Percentiles rank a stretch among this genome's conserved stretches.
Evolutionary conservation across 1,140 invertebrate species (phyloP).

Genomic region (Elymnias hypermnestra): DNA sequence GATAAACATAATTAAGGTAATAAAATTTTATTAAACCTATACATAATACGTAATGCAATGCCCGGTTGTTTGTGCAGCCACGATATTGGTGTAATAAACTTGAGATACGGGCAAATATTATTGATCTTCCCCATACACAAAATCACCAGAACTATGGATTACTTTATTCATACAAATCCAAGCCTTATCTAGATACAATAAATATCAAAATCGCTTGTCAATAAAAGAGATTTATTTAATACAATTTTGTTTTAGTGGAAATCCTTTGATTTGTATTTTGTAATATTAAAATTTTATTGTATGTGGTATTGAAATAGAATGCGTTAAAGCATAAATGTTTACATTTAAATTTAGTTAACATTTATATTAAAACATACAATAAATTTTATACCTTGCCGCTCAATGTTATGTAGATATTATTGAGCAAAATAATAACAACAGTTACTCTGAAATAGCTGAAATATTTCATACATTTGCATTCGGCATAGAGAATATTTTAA

Average conservation of each 20-base stretch:
- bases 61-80: constrained; percentile 18
- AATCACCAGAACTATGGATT: background rate
- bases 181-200: background rate
- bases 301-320: no score
- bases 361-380: no score
- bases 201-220: background rate
- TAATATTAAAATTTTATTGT: constrained; percentile 28
- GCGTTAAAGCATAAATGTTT: no score
- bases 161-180: constrained; percentile 3
- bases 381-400: no score
- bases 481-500: no score
- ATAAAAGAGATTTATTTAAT: background rate
- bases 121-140: constrained; percentile 18
- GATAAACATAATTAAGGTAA: constrained; percentile 12
- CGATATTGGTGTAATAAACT: constrained; percentile 26
- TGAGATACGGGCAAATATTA: constrained; percentile 28
- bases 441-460: no score
- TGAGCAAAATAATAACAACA: no score
- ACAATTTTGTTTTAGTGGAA: constrained; percentile 22
- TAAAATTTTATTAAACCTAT: constrained; percentile 22
- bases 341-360: no score
- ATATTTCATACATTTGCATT: no score
- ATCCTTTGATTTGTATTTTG: constrained; percentile 28
- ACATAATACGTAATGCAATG: constrained; percentile 14
- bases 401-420: no score